These are phyloP conservation scores for Coccyzus lansbergi DNA, from an alignment of 2,797 vertebrate genomes.

Conservation along the genomic window DNA sequence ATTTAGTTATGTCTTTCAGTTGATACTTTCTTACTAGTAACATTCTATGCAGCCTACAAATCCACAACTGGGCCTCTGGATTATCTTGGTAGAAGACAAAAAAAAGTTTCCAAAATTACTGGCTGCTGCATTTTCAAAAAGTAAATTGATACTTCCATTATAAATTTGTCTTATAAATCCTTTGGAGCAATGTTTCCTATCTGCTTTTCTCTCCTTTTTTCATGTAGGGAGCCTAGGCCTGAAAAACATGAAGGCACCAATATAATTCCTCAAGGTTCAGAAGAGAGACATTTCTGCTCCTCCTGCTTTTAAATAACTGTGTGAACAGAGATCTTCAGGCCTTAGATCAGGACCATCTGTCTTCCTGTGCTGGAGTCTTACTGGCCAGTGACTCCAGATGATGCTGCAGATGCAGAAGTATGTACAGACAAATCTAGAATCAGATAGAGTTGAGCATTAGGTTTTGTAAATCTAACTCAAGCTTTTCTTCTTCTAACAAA, in stretches of 20 bases:
- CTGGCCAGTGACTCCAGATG: not conserved
- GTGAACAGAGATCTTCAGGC: not conserved
- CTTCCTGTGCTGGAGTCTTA: not conserved
- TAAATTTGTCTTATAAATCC: not conserved
- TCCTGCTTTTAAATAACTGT: not conserved
- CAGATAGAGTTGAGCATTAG: not conserved
- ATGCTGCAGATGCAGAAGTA: not conserved
- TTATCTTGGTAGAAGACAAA: not conserved
- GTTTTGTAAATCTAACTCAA: not conserved
- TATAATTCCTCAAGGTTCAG: not conserved
- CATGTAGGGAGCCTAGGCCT: not conserved
- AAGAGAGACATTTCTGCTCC: not conserved
- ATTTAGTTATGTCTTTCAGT: not conserved
- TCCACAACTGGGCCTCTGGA: not conserved
- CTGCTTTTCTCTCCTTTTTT: not conserved
- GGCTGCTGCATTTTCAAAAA: not conserved
- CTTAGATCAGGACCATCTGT: not conserved
- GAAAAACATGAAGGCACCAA: not conserved
- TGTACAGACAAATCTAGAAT: not conserved
- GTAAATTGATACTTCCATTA: not conserved
- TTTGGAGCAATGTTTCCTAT: not conserved
- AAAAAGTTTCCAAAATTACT: not conserved
- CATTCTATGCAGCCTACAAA: not conserved
- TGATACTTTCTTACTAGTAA: not conserved
- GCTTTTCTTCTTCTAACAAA: not conserved